Evolutionary conservation across 2,113 vertebrate species (phyloP).

Genomic region (Vireo altiloquus): DNA sequence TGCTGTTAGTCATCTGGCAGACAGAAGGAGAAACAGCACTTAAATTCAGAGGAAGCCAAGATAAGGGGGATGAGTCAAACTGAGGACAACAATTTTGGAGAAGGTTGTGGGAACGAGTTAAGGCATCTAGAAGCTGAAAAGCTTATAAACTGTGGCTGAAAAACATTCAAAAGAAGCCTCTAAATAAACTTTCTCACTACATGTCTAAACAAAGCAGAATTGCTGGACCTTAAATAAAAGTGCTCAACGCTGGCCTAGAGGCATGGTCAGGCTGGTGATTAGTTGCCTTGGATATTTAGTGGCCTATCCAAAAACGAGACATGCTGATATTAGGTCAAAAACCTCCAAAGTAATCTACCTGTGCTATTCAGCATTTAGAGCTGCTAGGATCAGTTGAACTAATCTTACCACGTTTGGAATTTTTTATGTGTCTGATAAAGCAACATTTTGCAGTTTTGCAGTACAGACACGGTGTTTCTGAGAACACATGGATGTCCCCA

Average conservation of each 20-base stretch:
- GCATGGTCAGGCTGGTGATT: background rate
- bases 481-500: background rate
- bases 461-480: background rate
- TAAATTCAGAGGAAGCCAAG: background rate
- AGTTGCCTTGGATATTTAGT: constrained; percentile 23
- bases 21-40: background rate
- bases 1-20: background rate
- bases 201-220: constrained; percentile 33
- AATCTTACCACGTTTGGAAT: background rate
- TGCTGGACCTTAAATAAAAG: constrained; percentile 51
- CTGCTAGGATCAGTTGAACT: background rate
- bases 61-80: background rate
- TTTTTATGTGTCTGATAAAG: background rate
- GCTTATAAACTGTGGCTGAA: background rate
- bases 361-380: background rate
- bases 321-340: background rate
- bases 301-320: background rate
- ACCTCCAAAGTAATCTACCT: background rate
- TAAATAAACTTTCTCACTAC: constrained; percentile 24
- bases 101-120: background rate
- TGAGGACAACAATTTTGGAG: background rate
- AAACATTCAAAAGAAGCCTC: background rate
- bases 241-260: constrained; percentile 25
- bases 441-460: background rate
- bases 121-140: background rate